Conservation (phyloP, 2,113 vertebrate species). For the Aramus guarauna region DNA sequence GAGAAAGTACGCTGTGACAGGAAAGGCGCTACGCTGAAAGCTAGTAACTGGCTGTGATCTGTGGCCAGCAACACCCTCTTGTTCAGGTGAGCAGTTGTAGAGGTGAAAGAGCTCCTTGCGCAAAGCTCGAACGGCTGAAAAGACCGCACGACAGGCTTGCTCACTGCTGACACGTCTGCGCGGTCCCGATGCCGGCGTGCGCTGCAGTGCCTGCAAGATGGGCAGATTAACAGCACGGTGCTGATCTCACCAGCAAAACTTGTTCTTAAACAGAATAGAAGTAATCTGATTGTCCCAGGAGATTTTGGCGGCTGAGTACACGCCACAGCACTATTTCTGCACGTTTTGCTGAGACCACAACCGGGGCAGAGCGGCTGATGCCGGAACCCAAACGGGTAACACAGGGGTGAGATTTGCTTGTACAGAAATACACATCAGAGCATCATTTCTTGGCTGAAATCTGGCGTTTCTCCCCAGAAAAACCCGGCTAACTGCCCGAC, state of each 20-base stretch:
- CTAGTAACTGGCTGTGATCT: not conserved
- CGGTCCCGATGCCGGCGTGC: not conserved
- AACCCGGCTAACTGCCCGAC: not conserved
- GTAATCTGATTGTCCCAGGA: not conserved
- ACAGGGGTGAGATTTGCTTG: not conserved
- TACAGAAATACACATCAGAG: accelerated
- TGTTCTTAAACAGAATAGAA: not conserved
- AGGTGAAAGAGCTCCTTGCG: not conserved
- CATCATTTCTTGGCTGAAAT: not conserved
- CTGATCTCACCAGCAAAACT: not conserved
- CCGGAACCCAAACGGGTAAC: not conserved
- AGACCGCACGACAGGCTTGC: not conserved
- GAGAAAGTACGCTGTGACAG: accelerated
- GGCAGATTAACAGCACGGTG: not conserved
- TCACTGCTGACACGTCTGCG: accelerated
- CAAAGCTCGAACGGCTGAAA: not conserved
- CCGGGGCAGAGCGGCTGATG: not conserved
- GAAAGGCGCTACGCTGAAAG: not conserved
- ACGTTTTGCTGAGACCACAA: not conserved
- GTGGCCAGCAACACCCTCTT: not conserved
- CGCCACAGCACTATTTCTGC: not conserved
- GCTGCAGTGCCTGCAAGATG: not conserved
- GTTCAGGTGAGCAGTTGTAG: not conserved
- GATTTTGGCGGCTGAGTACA: not conserved
- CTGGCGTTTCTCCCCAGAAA: not conserved